phyloP scores from a whole-genome alignment of 2,113 vertebrate species.

The Parotia lawesii region DNA sequence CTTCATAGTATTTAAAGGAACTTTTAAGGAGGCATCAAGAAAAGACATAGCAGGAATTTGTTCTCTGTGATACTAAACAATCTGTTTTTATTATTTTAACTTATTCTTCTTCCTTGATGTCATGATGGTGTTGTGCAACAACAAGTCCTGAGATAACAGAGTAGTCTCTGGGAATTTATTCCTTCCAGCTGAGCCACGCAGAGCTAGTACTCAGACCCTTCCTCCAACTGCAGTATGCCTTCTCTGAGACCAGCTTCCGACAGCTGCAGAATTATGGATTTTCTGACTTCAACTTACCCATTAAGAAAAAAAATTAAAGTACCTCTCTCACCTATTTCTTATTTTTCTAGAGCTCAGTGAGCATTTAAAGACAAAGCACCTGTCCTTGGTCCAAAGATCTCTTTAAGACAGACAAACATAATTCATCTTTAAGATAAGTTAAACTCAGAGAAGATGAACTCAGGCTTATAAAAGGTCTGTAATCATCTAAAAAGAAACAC shows the following conservation, averaged over 20 bases:
- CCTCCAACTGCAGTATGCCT: background rate
- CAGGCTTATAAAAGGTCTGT: background rate
- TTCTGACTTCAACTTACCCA: background rate
- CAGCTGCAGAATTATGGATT: background rate
- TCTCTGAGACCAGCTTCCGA: background rate
- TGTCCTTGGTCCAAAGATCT: background rate
- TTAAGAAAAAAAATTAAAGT: background rate
- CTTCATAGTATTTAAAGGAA: background rate
- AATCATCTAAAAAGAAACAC: background rate
- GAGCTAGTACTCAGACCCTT: background rate
- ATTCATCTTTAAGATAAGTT: background rate
- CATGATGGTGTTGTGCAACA: background rate
- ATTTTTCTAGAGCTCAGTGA: background rate
- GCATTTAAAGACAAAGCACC: background rate
- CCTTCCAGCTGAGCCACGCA: background rate
- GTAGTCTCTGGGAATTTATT: background rate
- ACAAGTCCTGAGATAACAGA: background rate
- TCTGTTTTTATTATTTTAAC: background rate
- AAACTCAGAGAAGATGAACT: background rate
- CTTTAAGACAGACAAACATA: background rate
- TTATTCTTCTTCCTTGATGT: background rate
- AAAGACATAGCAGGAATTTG: background rate
- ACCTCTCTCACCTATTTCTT: background rate
- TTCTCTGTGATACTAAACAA: background rate
- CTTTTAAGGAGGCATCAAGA: background rate